Evolutionary conservation across 2,113 vertebrate genomes (phyloP).

Genomic region (Cyanoramphus novaezelandiae): DNA sequence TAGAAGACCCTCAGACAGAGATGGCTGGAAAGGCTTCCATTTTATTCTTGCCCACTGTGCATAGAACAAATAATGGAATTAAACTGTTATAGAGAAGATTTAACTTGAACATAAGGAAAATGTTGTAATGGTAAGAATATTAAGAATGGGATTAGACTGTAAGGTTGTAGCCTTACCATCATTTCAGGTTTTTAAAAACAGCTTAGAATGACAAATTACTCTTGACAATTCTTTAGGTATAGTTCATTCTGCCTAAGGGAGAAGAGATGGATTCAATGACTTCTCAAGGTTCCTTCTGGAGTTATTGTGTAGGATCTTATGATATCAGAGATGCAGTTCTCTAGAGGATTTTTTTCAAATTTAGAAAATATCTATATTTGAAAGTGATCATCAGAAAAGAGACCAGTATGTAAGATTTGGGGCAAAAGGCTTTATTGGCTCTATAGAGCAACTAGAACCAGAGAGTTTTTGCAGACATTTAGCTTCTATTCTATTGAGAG

Average conservation of each 20-base stretch:
- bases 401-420: not conserved
- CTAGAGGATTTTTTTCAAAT: not conserved
- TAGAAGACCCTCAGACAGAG: not conserved
- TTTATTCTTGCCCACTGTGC: not conserved
- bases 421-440: not conserved
- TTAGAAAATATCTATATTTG: not conserved
- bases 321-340: not conserved
- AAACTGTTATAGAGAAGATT: not conserved
- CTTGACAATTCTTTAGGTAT: constrained; percentile 33
- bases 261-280: not conserved
- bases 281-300: not conserved
- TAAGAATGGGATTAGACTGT: not conserved
- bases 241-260: not conserved
- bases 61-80: not conserved
- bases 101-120: not conserved
- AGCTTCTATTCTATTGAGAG: not conserved
- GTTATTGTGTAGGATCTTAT: not conserved
- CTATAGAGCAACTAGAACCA: not conserved
- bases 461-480: not conserved
- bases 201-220: constrained; percentile 23
- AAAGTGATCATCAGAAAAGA: not conserved
- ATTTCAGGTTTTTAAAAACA: not conserved
- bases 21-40: not conserved
- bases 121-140: not conserved
- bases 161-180: not conserved